These are phyloP conservation scores for Lysandra bellargus DNA, from an alignment of 2,888 invertebrate genomes.

Conservation along the genomic window DNA sequence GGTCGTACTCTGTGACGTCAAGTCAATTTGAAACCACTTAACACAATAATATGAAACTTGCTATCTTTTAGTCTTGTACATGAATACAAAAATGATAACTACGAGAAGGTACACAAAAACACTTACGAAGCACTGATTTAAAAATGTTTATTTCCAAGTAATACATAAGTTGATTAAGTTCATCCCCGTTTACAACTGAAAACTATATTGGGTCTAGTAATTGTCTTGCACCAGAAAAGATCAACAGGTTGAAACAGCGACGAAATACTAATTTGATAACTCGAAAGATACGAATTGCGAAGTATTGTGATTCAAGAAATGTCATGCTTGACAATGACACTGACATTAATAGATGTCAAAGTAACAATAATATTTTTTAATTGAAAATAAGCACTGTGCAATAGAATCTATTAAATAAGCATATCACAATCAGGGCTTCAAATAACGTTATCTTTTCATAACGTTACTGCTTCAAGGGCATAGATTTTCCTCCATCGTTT, in stretches of 20 bases:
- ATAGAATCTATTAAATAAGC: too few relatives aligned
- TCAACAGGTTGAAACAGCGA: constrained; percentile 39
- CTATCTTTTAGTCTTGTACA: constrained; percentile 48
- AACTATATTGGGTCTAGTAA: neutral
- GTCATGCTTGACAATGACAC: neutral
- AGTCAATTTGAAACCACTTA: constrained; percentile 63
- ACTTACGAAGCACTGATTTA: constrained; percentile 41
- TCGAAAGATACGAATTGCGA: constrained; percentile 29
- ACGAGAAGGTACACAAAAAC: constrained; percentile 52
- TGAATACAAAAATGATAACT: constrained; percentile 45
- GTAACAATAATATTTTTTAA: too few relatives aligned
- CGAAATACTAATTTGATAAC: constrained; percentile 32
- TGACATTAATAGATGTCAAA: neutral
- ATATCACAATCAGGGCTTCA: too few relatives aligned
- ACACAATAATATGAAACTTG: constrained; percentile 54
- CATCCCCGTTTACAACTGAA: neutral
- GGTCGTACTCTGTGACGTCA: constrained; percentile 70
- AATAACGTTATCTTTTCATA: too few relatives aligned
- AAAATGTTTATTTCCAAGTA: neutral
- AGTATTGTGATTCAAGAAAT: neutral
- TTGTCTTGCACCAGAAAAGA: constrained; percentile 33
- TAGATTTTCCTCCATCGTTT: constrained; percentile 62
- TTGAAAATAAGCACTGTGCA: too few relatives aligned
- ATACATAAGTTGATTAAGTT: constrained; percentile 22
- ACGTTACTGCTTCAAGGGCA: too few relatives aligned